Evolutionary conservation across 2,888 invertebrate species (phyloP).

Genomic region (Polietes domitor): DNA sequence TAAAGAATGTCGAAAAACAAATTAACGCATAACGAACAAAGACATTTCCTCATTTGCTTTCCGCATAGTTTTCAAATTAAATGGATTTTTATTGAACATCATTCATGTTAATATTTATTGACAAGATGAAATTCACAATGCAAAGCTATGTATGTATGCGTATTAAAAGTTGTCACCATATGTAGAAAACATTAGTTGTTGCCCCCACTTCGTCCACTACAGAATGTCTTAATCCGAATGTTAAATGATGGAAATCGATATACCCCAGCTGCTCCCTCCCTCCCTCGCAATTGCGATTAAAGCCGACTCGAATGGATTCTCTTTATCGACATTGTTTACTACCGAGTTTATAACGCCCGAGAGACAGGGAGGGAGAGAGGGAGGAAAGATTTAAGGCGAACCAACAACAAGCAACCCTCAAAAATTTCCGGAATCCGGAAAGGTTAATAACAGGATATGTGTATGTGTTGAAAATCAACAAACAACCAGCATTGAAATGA

Average conservation of each 20-base stretch:
- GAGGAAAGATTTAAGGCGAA: too few species aligned
- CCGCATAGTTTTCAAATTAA: conserved; percentile 15
- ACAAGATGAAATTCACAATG: conserved; percentile 7
- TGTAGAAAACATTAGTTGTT: conserved; percentile 29
- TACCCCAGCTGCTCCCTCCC: too few species aligned
- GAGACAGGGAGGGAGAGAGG: too few species aligned
- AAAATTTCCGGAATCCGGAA: conserved; percentile 2
- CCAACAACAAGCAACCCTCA: conserved; percentile 59
- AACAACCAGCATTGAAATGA: not conserved
- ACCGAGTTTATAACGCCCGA: too few species aligned
- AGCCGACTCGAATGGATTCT: conserved; percentile 34
- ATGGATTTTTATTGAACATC: conserved; percentile 61
- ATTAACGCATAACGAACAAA: not conserved
- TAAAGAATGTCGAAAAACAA: not conserved
- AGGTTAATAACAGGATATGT: conserved; percentile 58
- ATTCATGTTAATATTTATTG: conserved; percentile 50
- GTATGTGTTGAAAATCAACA: conserved; percentile 38
- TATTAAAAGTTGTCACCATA: conserved; percentile 41
- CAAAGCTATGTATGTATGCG: not conserved
- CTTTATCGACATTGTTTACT: conserved; percentile 35
- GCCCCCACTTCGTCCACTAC: not conserved
- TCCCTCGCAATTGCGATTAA: not conserved
- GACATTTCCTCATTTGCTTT: not conserved
- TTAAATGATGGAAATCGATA: not conserved
- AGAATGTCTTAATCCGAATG: not conserved